These are phyloP conservation scores for Tenthredo distinguenda DNA, from an alignment of 2,888 invertebrate species.

Conservation along the genomic window DNA sequence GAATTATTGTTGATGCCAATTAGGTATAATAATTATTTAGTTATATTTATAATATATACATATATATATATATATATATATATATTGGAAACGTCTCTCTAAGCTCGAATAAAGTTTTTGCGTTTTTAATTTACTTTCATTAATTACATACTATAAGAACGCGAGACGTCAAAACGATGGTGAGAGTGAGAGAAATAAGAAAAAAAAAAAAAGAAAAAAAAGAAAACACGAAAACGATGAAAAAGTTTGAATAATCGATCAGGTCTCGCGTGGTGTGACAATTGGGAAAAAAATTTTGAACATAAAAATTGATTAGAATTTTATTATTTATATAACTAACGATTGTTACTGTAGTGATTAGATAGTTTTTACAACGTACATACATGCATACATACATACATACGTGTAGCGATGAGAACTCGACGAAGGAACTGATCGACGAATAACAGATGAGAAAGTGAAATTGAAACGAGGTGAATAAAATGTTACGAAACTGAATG, in stretches of 20 bases:
- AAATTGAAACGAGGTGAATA: background rate
- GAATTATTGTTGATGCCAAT: constrained; percentile 15
- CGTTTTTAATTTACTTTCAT: background rate
- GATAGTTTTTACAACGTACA: constrained; percentile 42
- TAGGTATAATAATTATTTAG: constrained; percentile 23
- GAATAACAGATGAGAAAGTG: background rate
- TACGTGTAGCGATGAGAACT: background rate
- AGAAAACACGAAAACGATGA: background rate
- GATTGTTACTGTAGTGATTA: constrained; percentile 51
- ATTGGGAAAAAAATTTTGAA: background rate
- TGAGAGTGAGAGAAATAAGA: background rate
- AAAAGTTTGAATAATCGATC: background rate
- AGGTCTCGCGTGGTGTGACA: background rate
- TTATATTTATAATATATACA: constrained; percentile 16
- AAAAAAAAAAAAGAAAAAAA: background rate
- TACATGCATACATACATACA: background rate
- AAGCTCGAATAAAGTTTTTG: background rate
- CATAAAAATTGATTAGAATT: background rate
- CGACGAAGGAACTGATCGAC: background rate
- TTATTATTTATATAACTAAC: constrained; percentile 24
- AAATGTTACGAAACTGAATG: background rate
- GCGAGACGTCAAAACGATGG: background rate
- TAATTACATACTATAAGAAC: background rate
- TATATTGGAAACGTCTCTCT: constrained; percentile 8
- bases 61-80: background rate